These are phyloP conservation scores for Gyps fulvus DNA, from an alignment of 2,113 vertebrate species.

Conservation along the genomic window DNA sequence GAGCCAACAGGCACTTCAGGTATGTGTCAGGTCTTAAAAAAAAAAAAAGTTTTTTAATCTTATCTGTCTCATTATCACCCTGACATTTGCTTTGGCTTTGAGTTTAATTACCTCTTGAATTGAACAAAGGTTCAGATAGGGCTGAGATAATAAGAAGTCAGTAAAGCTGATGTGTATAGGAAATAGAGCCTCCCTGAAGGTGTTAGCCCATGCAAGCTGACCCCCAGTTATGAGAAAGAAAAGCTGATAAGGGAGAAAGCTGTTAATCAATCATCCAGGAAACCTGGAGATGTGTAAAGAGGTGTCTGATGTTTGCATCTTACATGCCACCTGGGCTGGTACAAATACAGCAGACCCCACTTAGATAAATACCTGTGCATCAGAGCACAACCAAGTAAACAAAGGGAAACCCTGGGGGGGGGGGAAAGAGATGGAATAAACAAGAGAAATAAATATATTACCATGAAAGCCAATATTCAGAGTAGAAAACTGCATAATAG, in stretches of 20 bases:
- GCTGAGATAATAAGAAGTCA: constrained; percentile 55
- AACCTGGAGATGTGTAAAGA: constrained; percentile 36
- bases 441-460: constrained; percentile 41
- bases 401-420: neutral
- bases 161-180: constrained; percentile 45
- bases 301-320: constrained; percentile 67
- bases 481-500: neutral
- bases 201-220: constrained; percentile 58
- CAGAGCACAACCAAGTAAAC: constrained; percentile 66
- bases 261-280: constrained; percentile 49
- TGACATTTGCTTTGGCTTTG: constrained; percentile 78
- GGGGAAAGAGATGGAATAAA: neutral
- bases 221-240: constrained; percentile 51
- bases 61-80: constrained; percentile 68
- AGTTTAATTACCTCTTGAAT: constrained; percentile 69
- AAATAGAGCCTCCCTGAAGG: constrained; percentile 56
- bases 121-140: constrained; percentile 68
- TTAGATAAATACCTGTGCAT: constrained; percentile 73
- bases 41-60: neutral
- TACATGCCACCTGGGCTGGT: constrained; percentile 70
- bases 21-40: constrained; percentile 26
- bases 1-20: constrained; percentile 31
- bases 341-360: constrained; percentile 64
- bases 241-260: constrained; percentile 45
- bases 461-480: neutral